These are phyloP conservation scores for Philonicus albiceps DNA, from an alignment of 2,888 invertebrate species.

Conservation along the genomic window DNA sequence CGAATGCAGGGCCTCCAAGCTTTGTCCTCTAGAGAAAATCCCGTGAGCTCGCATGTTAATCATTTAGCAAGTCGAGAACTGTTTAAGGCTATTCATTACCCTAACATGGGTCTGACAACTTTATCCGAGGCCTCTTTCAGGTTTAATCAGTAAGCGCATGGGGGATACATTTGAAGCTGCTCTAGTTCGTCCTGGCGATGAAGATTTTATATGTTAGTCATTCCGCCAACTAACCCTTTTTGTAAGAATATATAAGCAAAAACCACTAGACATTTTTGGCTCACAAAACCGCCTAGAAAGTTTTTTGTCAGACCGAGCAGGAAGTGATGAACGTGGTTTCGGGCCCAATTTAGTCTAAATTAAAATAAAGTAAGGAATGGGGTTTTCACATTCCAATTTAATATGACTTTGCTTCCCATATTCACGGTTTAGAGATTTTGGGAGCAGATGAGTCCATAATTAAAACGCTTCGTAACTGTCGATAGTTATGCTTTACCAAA, in stretches of 20 bases:
- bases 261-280: background rate
- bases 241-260: conserved; percentile 2
- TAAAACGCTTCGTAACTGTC: background rate
- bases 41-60: conserved; percentile 13
- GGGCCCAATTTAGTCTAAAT: background rate
- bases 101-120: conserved; percentile 48
- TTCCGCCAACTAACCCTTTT: conserved; percentile 6
- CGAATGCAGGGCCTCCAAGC: background rate
- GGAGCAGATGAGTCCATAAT: background rate
- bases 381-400: background rate
- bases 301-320: background rate
- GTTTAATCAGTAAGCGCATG: conserved; percentile 46
- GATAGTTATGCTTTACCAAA: background rate
- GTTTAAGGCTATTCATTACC: conserved; percentile 44
- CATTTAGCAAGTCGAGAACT: conserved; percentile 29
- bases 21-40: background rate
- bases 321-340: background rate
- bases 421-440: background rate
- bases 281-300: background rate
- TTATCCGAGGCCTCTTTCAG: conserved; percentile 47
- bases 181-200: background rate
- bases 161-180: background rate
- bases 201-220: background rate
- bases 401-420: background rate
- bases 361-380: background rate